Evolutionary conservation across 2,113 vertebrate genomes (phyloP).

Genomic region (Geococcyx californianus): DNA sequence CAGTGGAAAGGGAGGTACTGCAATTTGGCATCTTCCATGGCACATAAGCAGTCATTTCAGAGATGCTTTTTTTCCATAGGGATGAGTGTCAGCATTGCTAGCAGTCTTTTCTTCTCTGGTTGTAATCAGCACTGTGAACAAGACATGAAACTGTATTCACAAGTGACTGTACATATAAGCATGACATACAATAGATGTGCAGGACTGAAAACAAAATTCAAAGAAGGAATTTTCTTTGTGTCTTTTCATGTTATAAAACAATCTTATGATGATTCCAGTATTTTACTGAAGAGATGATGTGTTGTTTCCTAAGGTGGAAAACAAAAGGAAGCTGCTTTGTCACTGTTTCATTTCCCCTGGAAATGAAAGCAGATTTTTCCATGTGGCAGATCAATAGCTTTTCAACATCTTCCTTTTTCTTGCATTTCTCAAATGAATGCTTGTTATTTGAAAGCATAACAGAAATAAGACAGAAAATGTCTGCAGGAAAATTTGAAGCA

Average conservation of each 20-base stretch:
- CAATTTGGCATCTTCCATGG: neutral
- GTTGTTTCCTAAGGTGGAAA: neutral
- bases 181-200: neutral
- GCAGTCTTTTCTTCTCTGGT: neutral
- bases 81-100: neutral
- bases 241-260: constrained; percentile 5
- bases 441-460: constrained; percentile 15
- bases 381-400: constrained; percentile 17
- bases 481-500: neutral
- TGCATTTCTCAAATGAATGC: neutral
- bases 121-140: neutral
- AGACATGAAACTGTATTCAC: neutral
- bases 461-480: constrained; percentile 35
- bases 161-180: neutral
- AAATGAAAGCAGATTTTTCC: constrained; percentile 24
- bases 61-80: neutral
- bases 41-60: neutral
- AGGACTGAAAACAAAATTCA: neutral
- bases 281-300: neutral
- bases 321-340: neutral
- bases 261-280: neutral
- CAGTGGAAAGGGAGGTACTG: neutral
- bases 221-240: neutral
- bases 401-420: neutral
- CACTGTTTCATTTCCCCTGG: neutral